Percentiles rank a stretch among this genome's conserved stretches.
phyloP scores from a whole-genome alignment of 2,113 vertebrate genomes.

The Petaurus breviceps region DNA sequence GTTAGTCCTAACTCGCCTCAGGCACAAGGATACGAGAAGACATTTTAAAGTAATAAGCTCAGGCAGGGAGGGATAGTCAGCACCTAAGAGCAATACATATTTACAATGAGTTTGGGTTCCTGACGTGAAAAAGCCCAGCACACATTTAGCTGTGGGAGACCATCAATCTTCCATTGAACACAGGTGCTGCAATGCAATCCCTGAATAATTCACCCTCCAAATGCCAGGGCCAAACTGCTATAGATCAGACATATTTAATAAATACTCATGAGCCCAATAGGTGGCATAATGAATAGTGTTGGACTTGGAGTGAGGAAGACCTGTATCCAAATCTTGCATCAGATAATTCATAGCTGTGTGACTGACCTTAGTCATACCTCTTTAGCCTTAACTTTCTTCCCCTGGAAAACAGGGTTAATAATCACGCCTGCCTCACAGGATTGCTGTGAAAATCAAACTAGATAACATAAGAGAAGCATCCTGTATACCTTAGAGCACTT shows the following conservation, averaged over 20 bases:
- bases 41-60: constrained; percentile 55
- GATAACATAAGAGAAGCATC: no score
- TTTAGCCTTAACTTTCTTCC: background rate
- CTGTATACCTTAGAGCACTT: no score
- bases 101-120: constrained; percentile 44
- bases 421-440: no score
- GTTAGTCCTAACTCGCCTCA: constrained; percentile 34
- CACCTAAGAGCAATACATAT: constrained; percentile 39
- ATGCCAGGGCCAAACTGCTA: background rate
- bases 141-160: background rate
- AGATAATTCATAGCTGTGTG: background rate
- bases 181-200: background rate
- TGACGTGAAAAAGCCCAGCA: background rate
- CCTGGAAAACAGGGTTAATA: background rate
- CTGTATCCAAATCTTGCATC: background rate
- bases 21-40: constrained; percentile 30
- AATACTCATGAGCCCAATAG: background rate
- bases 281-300: background rate
- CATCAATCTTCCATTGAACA: background rate
- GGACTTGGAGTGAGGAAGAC: background rate
- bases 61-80: constrained; percentile 57
- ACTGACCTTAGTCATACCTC: background rate
- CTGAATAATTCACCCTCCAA: background rate
- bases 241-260: background rate
- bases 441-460: no score